These are phyloP conservation scores for Epinotia bilunana DNA, from an alignment of 2,888 invertebrate species.

Conservation along the genomic window DNA sequence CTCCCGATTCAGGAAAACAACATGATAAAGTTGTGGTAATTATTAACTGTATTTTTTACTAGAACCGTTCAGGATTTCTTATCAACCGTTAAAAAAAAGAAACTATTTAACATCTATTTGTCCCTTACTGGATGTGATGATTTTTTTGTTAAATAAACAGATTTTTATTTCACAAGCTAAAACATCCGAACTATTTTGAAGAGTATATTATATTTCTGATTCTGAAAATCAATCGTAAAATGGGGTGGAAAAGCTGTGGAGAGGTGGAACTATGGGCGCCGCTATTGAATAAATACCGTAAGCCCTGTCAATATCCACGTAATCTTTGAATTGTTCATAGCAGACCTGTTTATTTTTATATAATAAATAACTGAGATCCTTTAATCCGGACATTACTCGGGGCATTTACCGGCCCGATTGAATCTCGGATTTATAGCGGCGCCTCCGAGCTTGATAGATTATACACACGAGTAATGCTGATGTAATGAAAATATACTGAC, in stretches of 20 bases:
- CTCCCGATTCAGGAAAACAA: neutral
- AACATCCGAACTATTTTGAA: no score
- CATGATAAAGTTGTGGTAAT: neutral
- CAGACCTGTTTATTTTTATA: neutral
- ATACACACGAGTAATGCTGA: slow-evolving; percentile 12
- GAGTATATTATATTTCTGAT: no score
- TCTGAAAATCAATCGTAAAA: no score
- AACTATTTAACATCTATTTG: no score
- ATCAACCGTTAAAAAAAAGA: no score
- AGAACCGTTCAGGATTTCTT: no score
- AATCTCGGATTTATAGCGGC: slow-evolving; percentile 13
- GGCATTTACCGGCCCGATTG: slow-evolving; percentile 13
- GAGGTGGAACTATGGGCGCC: no score
- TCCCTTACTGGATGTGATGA: no score
- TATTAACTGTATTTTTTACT: neutral
- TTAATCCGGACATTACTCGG: slow-evolving; percentile 13
- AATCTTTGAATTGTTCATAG: slow-evolving; percentile 1
- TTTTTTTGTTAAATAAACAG: no score
- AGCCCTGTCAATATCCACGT: neutral
- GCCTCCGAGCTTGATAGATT: slow-evolving; percentile 21
- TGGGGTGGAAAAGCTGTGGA: no score
- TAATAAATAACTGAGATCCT: slow-evolving; percentile 12
- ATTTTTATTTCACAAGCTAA: no score
- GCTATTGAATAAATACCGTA: neutral
- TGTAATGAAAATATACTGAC: slow-evolving; percentile 14